Percentiles rank a stretch among this genome's conserved stretches.
phyloP scores from a whole-genome alignment of 2,797 vertebrate genomes.

The Coluber constrictor region DNA sequence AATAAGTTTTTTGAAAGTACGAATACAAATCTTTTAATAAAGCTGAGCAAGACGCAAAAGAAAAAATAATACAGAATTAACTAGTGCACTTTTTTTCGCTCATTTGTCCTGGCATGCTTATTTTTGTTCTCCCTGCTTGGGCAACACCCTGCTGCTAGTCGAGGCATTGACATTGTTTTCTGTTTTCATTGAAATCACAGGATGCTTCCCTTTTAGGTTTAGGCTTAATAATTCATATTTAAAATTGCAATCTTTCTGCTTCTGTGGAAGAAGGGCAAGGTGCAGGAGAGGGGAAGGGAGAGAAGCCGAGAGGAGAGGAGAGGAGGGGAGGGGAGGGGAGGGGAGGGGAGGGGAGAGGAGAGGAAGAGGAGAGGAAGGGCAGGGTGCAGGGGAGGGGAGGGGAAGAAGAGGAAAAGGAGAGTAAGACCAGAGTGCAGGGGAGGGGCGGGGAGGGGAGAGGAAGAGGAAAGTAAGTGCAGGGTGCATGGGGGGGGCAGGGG shows the following conservation, averaged over 20 bases:
- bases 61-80: not conserved
- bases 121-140: not conserved
- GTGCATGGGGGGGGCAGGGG: too few relatives aligned
- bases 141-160: not conserved
- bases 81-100: not conserved
- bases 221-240: not conserved
- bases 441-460: too few relatives aligned
- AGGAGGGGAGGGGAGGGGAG: not conserved
- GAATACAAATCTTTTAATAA: not conserved
- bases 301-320: too few relatives aligned
- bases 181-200: not conserved
- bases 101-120: not conserved
- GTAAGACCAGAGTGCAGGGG: not conserved
- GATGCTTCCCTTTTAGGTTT: not conserved
- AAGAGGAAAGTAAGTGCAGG: not conserved
- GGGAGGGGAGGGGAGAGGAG: too few relatives aligned
- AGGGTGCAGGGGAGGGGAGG: not conserved
- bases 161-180: not conserved
- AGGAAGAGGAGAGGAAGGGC: too few relatives aligned
- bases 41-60: not conserved
- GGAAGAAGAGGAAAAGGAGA: not conserved
- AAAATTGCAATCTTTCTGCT: not conserved
- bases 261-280: not conserved
- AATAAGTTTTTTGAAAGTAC: not conserved
- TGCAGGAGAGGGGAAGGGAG: too few relatives aligned